Conservation (phyloP, 2,113 vertebrate species). For the Aix galericulata region DNA sequence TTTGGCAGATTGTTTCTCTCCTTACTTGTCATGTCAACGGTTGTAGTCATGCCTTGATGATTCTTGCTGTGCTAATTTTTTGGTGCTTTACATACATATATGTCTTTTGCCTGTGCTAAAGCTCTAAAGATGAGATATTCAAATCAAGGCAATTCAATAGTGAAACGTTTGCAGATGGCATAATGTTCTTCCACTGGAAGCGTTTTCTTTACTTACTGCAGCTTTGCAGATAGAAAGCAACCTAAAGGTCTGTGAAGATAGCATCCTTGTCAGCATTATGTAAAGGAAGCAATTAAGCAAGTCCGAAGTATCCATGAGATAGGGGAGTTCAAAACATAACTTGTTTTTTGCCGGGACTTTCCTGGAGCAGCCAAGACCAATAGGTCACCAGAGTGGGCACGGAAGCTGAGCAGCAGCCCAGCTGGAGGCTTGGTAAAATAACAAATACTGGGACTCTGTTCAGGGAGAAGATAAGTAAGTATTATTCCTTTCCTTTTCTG, state of each 20-base stretch:
- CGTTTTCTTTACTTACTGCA: not conserved
- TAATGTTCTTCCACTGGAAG: not conserved
- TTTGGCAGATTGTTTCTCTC: not conserved
- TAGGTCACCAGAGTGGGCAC: not conserved
- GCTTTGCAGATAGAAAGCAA: not conserved
- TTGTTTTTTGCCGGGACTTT: not conserved
- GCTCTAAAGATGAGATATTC: not conserved
- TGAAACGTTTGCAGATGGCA: not conserved
- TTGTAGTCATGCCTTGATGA: not conserved
- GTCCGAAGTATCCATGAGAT: not conserved
- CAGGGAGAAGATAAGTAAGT: not conserved
- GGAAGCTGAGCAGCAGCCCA: not conserved
- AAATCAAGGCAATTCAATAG: not conserved
- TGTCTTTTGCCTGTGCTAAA: not conserved
- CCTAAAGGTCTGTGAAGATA: not conserved
- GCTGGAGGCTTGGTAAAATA: not conserved
- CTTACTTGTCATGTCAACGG: not conserved
- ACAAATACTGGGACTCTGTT: not conserved
- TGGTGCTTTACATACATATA: not conserved
- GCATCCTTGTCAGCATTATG: accelerated
- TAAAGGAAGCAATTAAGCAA: not conserved
- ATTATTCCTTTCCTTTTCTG: not conserved
- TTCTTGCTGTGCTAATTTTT: not conserved
- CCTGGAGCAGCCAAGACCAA: not conserved
- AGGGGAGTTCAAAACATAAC: not conserved